These are phyloP conservation scores for Pelodytes ibericus DNA, from an alignment of 2,797 vertebrate species.

Conservation along the genomic window DNA sequence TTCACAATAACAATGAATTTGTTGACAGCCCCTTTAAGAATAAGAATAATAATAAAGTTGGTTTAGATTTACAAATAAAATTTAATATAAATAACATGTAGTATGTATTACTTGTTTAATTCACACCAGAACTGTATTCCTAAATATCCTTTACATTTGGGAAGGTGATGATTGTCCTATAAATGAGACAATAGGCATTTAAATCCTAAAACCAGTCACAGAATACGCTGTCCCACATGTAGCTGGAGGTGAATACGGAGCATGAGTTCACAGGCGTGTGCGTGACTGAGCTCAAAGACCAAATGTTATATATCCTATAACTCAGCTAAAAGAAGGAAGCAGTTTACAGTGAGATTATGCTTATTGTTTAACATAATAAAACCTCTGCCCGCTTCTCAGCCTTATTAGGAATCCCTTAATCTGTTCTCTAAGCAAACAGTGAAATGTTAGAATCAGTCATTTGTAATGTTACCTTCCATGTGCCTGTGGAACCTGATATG, in stretches of 20 bases:
- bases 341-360: conserved; percentile 31
- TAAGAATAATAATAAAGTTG: too few relatives aligned
- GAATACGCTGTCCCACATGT: background rate
- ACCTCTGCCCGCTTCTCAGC: background rate
- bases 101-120: too few relatives aligned
- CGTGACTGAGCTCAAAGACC: background rate
- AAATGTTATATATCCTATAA: background rate
- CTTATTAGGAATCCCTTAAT: conserved; percentile 49
- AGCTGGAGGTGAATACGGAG: background rate
- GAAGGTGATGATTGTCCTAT: background rate
- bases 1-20: too few relatives aligned
- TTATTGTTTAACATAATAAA: conserved; percentile 49
- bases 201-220: background rate
- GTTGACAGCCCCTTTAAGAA: too few relatives aligned
- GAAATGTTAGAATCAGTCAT: conserved; percentile 37
- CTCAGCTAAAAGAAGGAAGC: conserved; percentile 21
- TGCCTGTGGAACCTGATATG: conserved; percentile 35
- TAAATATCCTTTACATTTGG: too few relatives aligned
- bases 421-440: conserved; percentile 46
- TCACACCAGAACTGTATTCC: too few relatives aligned
- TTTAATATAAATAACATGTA: too few relatives aligned
- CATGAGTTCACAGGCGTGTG: background rate
- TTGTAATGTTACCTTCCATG: conserved; percentile 16
- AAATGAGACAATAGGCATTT: background rate
- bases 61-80: too few relatives aligned